These are phyloP conservation scores for Harpalus rufipes DNA, from an alignment of 2,888 invertebrate species.

Conservation along the genomic window DNA sequence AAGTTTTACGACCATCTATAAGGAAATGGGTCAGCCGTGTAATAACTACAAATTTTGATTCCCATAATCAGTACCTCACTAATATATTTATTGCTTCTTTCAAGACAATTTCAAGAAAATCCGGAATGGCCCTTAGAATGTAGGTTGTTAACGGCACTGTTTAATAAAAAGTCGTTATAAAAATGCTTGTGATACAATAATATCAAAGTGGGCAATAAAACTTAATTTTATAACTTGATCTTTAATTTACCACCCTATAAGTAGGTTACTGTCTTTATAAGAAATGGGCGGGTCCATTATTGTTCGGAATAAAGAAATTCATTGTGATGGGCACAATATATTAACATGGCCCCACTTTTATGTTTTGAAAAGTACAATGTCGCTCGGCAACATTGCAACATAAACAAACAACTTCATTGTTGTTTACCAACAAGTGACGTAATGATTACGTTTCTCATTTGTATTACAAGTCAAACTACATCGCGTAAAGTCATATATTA, in stretches of 20 bases:
- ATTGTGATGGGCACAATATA: constrained; percentile 4
- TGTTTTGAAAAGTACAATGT: neutral
- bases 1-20: constrained; percentile 19
- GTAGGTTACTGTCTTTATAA: constrained; percentile 51
- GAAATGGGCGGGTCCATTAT: constrained; percentile 24
- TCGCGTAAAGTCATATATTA: constrained; percentile 25
- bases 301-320: constrained; percentile 22
- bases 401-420: constrained; percentile 9
- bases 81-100: neutral
- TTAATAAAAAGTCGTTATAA: constrained; percentile 60
- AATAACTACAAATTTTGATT: constrained; percentile 41
- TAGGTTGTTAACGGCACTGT: constrained; percentile 56
- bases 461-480: neutral
- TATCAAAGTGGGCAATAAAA: constrained; percentile 56
- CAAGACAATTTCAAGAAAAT: constrained; percentile 7
- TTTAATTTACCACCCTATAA: constrained; percentile 55
- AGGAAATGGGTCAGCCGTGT: constrained; percentile 24
- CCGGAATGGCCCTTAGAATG: constrained; percentile 46
- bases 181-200: constrained; percentile 55
- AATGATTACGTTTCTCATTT: constrained; percentile 20
- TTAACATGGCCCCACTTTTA: constrained; percentile 3
- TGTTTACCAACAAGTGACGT: constrained; percentile 10
- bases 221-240: constrained; percentile 59
- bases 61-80: constrained; percentile 40
- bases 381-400: neutral